Conservation (phyloP, 2,113 vertebrate genomes). For the Etheostoma spectabile region DNA sequence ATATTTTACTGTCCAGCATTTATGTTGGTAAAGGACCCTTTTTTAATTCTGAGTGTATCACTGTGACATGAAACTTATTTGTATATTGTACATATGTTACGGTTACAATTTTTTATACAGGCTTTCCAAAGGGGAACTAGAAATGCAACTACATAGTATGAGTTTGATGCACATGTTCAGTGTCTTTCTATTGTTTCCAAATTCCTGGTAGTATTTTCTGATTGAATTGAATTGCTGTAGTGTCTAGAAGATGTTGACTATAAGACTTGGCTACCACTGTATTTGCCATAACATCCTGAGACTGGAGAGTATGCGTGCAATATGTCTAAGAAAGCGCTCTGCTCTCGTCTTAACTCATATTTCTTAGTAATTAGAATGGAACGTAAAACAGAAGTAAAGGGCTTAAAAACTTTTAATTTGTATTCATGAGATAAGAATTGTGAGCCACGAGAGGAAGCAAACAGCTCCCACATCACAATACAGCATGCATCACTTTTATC, state of each 20-base stretch:
- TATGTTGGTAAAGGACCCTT: background rate
- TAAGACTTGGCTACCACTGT: background rate
- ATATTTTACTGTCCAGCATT: background rate
- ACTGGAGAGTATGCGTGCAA: background rate
- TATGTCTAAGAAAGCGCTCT: background rate
- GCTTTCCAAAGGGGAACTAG: background rate
- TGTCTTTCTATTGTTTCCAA: background rate
- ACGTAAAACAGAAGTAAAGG: conserved; percentile 46
- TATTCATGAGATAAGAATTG: conserved; percentile 74
- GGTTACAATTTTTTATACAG: background rate
- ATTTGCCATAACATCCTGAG: background rate
- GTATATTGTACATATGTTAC: background rate
- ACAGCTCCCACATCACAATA: conserved; percentile 64
- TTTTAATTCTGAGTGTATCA: too few relatives aligned
- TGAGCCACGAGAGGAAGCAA: conserved; percentile 56
- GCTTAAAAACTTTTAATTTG: conserved; percentile 76
- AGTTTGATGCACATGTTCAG: background rate
- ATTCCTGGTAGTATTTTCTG: background rate
- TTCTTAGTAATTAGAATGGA: conserved; percentile 55
- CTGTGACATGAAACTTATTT: background rate
- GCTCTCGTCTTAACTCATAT: conserved; percentile 24
- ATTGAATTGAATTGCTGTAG: background rate
- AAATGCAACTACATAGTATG: background rate
- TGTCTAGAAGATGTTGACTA: background rate
- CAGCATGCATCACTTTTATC: conserved; percentile 67